Conservation (phyloP, 2,888 invertebrate species). For the Meteorus colon region DNA sequence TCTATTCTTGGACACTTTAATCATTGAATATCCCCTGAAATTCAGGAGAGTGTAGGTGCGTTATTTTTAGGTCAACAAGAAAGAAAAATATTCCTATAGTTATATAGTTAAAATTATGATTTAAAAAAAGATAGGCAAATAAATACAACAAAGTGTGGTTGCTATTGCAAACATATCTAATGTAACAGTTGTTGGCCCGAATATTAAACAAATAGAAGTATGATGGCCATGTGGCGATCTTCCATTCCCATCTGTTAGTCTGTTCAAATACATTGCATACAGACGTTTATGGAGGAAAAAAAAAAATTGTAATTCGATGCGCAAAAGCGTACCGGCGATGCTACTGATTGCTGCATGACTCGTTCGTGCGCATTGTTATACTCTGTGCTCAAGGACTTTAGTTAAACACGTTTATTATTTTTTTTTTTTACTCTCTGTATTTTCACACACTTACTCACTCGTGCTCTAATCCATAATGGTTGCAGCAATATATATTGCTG, state of each 20-base stretch:
- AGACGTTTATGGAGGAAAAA: constrained; percentile 31
- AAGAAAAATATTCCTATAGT: no score
- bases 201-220: constrained; percentile 34
- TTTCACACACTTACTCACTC: constrained; percentile 14
- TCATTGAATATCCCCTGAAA: no score
- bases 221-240: constrained; percentile 18
- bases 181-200: constrained; percentile 30
- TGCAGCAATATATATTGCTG: constrained; percentile 30
- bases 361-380: constrained; percentile 40
- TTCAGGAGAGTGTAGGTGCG: no score
- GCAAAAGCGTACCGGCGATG: constrained; percentile 35
- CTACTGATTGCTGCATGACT: constrained; percentile 48
- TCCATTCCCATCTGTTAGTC: neutral
- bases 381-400: constrained; percentile 41
- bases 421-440: neutral
- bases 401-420: constrained; percentile 13
- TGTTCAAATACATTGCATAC: constrained; percentile 20
- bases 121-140: no score
- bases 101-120: no score
- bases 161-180: neutral
- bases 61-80: no score
- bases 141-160: no score
- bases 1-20: no score
- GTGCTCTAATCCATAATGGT: constrained; percentile 16
- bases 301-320: constrained; percentile 45